These are phyloP conservation scores for Vanessa atalanta DNA, from an alignment of 1,140 invertebrate species.

Conservation along the genomic window DNA sequence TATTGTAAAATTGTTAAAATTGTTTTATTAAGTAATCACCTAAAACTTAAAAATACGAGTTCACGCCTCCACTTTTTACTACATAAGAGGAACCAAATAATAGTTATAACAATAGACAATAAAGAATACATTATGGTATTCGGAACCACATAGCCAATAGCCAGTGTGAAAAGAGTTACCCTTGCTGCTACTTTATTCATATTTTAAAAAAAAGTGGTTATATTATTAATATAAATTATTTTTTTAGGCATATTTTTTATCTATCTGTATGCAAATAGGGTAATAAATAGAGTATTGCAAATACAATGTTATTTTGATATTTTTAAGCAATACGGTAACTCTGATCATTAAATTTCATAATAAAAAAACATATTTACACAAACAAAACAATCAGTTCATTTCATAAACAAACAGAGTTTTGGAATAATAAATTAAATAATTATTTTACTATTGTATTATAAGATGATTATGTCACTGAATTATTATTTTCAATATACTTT, in stretches of 20 bases:
- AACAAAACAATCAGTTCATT: slow-evolving; percentile 61
- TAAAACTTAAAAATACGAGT: slow-evolving; percentile 43
- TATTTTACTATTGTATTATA: slow-evolving; percentile 20
- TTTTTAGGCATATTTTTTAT: not conserved
- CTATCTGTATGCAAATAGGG: not conserved
- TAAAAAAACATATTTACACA: slow-evolving; percentile 48
- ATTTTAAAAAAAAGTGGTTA: not conserved
- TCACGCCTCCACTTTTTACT: slow-evolving; percentile 41
- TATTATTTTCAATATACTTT: not conserved
- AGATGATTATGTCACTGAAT: slow-evolving; percentile 3
- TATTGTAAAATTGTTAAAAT: slow-evolving; percentile 45
- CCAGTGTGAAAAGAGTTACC: slow-evolving; percentile 14
- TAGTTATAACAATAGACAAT: slow-evolving; percentile 36
- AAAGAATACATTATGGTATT: slow-evolving; percentile 19
- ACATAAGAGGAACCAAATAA: slow-evolving; percentile 65
- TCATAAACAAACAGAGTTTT: slow-evolving; percentile 48
- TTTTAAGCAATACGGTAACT: slow-evolving; percentile 47
- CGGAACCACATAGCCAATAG: not conserved
- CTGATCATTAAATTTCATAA: slow-evolving; percentile 26
- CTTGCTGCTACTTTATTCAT: not conserved
- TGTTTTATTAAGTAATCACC: slow-evolving; percentile 39
- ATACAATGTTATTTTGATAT: not conserved
- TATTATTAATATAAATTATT: not conserved
- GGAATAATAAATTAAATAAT: slow-evolving; percentile 21
- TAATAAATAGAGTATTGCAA: not conserved